Conservation (phyloP, 2,113 vertebrate genomes). For the Echinops telfairi region DNA sequence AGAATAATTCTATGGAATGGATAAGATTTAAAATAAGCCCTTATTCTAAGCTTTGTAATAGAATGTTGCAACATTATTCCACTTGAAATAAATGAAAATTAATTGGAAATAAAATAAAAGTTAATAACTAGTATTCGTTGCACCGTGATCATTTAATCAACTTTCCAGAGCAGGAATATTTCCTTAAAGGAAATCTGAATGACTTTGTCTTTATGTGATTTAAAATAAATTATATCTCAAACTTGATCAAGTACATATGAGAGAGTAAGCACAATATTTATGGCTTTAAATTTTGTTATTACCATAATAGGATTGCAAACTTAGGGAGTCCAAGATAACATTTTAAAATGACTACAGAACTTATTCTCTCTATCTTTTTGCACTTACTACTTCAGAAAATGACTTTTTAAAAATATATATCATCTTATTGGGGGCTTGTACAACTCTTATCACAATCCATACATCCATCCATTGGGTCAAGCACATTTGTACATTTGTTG, state of each 20-base stretch:
- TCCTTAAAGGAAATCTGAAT: not conserved
- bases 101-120: constrained; percentile 23
- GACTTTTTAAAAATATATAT: not conserved
- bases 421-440: no score
- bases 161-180: not conserved
- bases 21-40: not conserved
- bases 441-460: no score
- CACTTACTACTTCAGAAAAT: not conserved
- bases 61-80: not conserved
- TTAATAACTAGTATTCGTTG: not conserved
- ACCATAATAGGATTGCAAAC: not conserved
- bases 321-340: not conserved
- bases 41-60: not conserved
- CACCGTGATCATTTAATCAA: not conserved
- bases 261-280: not conserved
- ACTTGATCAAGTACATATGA: not conserved
- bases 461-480: no score
- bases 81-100: not conserved
- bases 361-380: not conserved
- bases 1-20: not conserved
- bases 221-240: not conserved
- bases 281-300: not conserved
- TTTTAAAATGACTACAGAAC: not conserved
- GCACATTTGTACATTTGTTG: no score
- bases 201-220: not conserved